Conservation (phyloP, 2,113 vertebrate species). For the Glaucidium brasilianum region DNA sequence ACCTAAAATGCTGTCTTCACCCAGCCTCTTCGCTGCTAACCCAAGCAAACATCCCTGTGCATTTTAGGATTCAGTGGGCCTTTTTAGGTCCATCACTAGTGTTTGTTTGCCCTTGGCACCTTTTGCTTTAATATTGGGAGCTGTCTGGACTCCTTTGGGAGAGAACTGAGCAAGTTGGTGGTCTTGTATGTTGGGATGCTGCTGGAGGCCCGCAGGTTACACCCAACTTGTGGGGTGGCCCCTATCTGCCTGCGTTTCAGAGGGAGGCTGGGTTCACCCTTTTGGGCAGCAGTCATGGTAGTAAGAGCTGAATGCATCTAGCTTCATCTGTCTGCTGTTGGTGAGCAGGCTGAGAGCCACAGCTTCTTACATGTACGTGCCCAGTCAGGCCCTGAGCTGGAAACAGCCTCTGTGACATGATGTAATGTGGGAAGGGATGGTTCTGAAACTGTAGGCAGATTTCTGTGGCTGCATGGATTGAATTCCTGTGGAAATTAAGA, state of each 20-base stretch:
- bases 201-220: background rate
- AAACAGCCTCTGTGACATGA: background rate
- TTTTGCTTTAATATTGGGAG: background rate
- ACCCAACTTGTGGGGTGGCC: background rate
- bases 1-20: background rate
- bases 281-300: fast-evolving
- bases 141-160: background rate
- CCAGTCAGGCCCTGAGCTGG: background rate
- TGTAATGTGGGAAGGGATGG: background rate
- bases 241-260: background rate
- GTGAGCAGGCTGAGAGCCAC: background rate
- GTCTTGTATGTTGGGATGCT: background rate
- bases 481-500: background rate
- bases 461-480: background rate
- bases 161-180: background rate
- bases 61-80: background rate
- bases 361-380: fast-evolving
- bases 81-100: background rate
- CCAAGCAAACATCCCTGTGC: background rate
- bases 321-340: background rate
- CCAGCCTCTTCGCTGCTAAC: background rate
- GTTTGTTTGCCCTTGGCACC: background rate
- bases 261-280: background rate
- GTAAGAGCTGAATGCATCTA: background rate
- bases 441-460: background rate